Percentiles rank a stretch among this genome's conserved stretches.
phyloP scores from a whole-genome alignment of 2,113 vertebrate species.

The Struthio camelus region DNA sequence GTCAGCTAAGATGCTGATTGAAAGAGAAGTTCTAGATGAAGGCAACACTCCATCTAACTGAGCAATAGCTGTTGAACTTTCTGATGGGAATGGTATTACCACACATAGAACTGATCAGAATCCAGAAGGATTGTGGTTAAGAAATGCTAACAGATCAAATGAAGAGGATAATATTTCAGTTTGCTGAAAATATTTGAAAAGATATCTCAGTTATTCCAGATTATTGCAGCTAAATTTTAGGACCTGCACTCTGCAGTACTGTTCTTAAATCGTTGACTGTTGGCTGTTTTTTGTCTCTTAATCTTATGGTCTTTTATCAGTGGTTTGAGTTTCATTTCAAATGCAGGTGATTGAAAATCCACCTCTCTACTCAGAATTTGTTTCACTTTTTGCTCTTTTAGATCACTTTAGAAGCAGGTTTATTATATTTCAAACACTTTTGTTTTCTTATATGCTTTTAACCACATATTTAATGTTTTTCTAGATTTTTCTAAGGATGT shows the following conservation, averaged over 20 bases:
- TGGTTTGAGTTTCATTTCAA: neutral
- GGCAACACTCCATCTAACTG: neutral
- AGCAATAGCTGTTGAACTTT: neutral
- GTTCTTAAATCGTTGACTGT: neutral
- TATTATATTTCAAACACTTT: neutral
- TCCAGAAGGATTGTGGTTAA: neutral
- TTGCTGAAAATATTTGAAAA: neutral
- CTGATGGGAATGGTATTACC: neutral
- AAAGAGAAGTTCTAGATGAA: neutral
- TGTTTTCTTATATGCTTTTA: neutral
- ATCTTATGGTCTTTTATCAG: neutral
- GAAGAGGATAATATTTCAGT: neutral
- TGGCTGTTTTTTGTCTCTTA: neutral
- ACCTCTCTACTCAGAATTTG: neutral
- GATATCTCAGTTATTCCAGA: neutral
- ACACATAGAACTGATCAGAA: neutral
- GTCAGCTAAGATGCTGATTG: neutral
- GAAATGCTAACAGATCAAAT: neutral
- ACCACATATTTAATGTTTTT: neutral
- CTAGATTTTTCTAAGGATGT: neutral
- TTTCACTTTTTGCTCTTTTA: neutral
- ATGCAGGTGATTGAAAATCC: neutral
- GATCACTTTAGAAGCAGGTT: neutral
- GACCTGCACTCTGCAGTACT: neutral
- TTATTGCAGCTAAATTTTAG: neutral